phyloP scores from a whole-genome alignment of 2,113 vertebrate species.

The Chaetops frenatus region DNA sequence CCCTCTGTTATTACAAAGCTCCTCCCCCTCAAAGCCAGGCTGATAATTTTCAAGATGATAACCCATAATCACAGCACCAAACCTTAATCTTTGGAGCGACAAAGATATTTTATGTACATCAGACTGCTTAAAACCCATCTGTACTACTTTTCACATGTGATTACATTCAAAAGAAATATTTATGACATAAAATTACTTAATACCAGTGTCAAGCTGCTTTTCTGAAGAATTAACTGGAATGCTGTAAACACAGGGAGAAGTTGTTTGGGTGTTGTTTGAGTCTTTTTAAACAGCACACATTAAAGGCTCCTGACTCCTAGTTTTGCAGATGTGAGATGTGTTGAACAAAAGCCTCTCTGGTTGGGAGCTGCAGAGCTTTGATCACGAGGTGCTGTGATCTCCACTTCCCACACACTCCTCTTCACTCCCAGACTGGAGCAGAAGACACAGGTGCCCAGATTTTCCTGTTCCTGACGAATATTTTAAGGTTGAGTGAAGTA shows the following conservation, averaged over 20 bases:
- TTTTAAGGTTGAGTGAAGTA: not conserved
- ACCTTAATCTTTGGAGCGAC: not conserved
- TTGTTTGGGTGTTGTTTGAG: not conserved
- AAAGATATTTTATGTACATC: not conserved
- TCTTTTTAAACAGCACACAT: not conserved
- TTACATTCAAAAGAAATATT: not conserved
- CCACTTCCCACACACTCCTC: not conserved
- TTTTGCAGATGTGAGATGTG: not conserved
- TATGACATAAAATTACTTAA: not conserved
- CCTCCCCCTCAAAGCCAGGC: not conserved
- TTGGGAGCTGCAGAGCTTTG: not conserved
- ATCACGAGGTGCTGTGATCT: not conserved
- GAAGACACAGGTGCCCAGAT: not conserved
- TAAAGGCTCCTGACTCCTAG: not conserved
- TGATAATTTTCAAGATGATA: not conserved
- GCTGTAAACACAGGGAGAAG: not conserved
- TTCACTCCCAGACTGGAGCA: not conserved
- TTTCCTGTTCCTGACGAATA: not conserved
- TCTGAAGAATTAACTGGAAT: not conserved
- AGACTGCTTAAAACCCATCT: not conserved
- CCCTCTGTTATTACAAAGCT: not conserved
- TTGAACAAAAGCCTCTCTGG: not conserved
- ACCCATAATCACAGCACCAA: not conserved
- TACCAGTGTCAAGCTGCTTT: not conserved
- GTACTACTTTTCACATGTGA: not conserved